Evolutionary conservation across 2,797 vertebrate species (phyloP).

Genomic region (Catamblyrhynchus diadema): DNA sequence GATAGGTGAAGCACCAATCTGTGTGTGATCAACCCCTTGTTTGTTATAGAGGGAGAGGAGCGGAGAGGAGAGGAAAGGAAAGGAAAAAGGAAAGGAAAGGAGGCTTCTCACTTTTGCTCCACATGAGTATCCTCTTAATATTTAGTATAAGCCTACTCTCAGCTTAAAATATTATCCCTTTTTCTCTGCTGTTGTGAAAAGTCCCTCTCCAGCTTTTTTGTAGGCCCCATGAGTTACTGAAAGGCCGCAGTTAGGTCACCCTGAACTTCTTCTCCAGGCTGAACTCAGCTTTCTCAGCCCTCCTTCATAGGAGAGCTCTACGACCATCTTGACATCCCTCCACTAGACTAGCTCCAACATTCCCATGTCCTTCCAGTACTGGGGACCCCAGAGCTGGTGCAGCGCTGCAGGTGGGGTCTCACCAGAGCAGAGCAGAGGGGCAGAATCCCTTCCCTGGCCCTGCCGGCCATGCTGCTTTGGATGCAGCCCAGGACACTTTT

Average conservation of each 20-base stretch:
- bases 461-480: fast-evolving
- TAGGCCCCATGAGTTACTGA: too few relatives aligned
- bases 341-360: fast-evolving
- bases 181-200: not conserved
- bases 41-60: not conserved
- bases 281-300: not conserved
- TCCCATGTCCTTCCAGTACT: fast-evolving
- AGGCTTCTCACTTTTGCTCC: not conserved
- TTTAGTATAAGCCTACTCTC: not conserved
- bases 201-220: not conserved
- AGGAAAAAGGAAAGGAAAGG: not conserved
- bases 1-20: not conserved
- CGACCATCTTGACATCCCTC: not conserved
- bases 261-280: not conserved
- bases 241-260: not conserved
- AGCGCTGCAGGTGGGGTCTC: fast-evolving
- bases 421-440: not conserved
- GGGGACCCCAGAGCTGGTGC: fast-evolving
- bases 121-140: not conserved
- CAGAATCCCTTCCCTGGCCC: fast-evolving
- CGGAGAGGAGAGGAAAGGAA: not conserved
- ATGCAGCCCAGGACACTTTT: fast-evolving
- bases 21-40: not conserved
- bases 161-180: not conserved
- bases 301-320: not conserved